Percentiles rank a stretch among this genome's conserved stretches.
These are phyloP conservation scores for Hemichromis elongatus DNA, from an alignment of 2,113 vertebrate species.

Conservation along the genomic window DNA sequence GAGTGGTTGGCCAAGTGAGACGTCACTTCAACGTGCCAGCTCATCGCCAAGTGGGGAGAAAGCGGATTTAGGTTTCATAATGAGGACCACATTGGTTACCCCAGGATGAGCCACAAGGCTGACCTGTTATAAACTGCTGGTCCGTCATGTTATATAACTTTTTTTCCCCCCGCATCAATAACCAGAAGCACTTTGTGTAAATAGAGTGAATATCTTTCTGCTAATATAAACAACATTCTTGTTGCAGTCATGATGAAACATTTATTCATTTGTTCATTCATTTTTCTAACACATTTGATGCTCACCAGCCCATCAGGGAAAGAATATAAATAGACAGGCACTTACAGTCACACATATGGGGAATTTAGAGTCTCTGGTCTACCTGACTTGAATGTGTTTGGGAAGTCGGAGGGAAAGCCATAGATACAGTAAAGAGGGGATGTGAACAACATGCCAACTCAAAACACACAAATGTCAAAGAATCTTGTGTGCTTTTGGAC, in stretches of 20 bases:
- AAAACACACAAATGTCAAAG: not conserved
- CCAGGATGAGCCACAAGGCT: constrained; percentile 32
- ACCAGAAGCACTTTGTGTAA: not conserved
- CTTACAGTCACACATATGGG: constrained; percentile 21
- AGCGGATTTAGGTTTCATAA: constrained; percentile 33
- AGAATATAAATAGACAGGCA: not conserved
- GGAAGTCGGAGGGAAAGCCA: not conserved
- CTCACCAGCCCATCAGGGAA: not conserved
- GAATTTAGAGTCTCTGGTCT: constrained; percentile 40
- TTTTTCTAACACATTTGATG: not conserved
- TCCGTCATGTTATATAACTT: constrained; percentile 18
- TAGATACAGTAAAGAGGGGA: not conserved
- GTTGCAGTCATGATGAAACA: not conserved
- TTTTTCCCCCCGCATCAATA: constrained; percentile 17
- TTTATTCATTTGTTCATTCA: not conserved
- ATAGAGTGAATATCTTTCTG: not conserved
- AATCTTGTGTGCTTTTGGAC: not conserved
- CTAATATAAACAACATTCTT: not conserved
- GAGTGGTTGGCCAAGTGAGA: constrained; percentile 39
- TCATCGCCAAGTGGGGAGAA: constrained; percentile 43
- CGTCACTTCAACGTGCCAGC: constrained; percentile 36
- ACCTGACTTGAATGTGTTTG: not conserved
- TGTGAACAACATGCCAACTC: not conserved
- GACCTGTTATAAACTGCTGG: constrained; percentile 38
- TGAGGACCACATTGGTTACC: constrained; percentile 34